These are phyloP conservation scores for Geodia barretti DNA, from an alignment of 37 sponge, comb jelly and placozoan species.

Conservation along the genomic window DNA sequence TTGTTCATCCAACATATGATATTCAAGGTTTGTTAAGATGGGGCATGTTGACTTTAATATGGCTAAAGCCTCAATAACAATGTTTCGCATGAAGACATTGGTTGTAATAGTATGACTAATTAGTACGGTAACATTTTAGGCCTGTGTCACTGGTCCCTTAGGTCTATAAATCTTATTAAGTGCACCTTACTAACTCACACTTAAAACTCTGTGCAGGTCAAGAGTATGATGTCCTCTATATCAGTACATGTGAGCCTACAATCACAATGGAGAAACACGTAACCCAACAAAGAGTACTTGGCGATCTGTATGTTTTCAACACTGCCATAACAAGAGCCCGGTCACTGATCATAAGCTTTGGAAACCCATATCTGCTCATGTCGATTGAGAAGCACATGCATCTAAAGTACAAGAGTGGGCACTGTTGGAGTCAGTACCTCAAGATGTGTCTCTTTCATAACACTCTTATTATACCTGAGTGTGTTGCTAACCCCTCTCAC, in stretches of 20 bases:
- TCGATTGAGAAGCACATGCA: constrained; percentile 44
- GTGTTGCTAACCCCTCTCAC: not conserved
- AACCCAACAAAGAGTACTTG: constrained; percentile 61
- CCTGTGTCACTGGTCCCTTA: not conserved
- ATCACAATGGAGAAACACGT: constrained; percentile 13
- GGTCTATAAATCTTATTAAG: not conserved
- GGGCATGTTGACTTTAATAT: too few relatives aligned
- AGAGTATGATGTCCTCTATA: constrained; percentile 9
- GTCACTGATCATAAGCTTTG: constrained; percentile 64
- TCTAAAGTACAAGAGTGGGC: constrained; percentile 4
- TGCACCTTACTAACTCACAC: not conserved
- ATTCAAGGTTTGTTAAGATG: not conserved
- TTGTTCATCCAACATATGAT: not conserved
- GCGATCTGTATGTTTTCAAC: constrained; percentile 68
- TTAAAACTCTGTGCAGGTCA: not conserved
- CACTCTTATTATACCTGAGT: not conserved
- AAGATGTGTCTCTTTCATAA: constrained; percentile 16
- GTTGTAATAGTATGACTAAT: not conserved
- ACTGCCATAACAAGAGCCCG: constrained; percentile 76
- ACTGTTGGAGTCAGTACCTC: constrained; percentile 47
- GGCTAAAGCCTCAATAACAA: too few relatives aligned
- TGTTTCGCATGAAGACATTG: too few relatives aligned
- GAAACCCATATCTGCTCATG: constrained; percentile 72
- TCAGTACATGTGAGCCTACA: constrained; percentile 65
- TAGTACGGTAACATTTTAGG: not conserved